These are phyloP conservation scores for Linurgus olivaceus DNA, from an alignment of 2,797 vertebrate species.

Conservation along the genomic window DNA sequence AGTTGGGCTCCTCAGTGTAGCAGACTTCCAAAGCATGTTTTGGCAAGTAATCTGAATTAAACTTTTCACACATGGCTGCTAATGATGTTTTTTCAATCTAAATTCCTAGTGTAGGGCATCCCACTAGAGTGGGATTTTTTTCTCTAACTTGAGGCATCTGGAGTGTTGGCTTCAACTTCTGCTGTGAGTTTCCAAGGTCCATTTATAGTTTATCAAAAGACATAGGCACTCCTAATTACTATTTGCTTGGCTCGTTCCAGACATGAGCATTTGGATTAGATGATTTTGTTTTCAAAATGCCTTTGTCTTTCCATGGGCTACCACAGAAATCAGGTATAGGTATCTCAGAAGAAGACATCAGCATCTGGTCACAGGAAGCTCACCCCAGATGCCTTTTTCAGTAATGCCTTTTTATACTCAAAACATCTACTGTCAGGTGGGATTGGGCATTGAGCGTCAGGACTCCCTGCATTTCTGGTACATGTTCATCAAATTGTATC, in stretches of 20 bases:
- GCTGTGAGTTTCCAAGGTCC: neutral
- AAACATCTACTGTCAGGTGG: neutral
- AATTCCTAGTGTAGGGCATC: neutral
- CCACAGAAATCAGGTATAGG: neutral
- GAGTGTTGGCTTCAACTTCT: neutral
- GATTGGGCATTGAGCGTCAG: neutral
- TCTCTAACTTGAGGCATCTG: neutral
- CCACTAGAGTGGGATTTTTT: neutral
- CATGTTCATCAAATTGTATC: neutral
- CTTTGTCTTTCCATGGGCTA: neutral
- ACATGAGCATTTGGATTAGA: neutral
- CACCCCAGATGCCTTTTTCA: neutral
- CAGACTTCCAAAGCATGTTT: neutral
- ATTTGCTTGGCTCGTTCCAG: neutral
- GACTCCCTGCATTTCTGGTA: neutral
- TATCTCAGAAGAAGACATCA: neutral
- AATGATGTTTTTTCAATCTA: neutral
- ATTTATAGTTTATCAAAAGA: neutral
- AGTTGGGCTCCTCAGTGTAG: neutral
- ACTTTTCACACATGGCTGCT: neutral
- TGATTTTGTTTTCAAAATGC: neutral
- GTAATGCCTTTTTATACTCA: neutral
- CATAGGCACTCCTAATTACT: neutral
- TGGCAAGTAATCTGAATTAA: neutral
- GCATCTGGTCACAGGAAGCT: neutral